Evolutionary conservation across 1,140 invertebrate genomes (phyloP), one percentile per base, ranked within the genome.

Genomic region (Magallana gigas): DNA sequence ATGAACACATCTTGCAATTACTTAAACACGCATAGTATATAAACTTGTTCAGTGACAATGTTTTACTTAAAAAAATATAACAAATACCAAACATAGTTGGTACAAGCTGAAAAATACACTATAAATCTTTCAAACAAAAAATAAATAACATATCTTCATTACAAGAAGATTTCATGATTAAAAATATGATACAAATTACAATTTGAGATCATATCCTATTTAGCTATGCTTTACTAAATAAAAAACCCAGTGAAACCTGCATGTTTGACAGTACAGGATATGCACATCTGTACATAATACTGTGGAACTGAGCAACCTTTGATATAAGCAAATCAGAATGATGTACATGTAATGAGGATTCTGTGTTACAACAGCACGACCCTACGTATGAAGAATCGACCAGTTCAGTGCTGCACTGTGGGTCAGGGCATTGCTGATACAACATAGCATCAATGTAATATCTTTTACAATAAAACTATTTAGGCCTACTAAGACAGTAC

Each of bases 111-210:
- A 76, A 76, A 29, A 76, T 36, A 29, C 23, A 29, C 36, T 76
- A 76, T 76, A 76, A 76, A 76, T 76, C 68, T 76, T 76, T 29
- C 23, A 23, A 36, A 36, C 23, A 76, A 76, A 29, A 48, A 76
- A 76, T 76, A 36, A 36, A 76, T 29, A 29, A 76, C 18, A 76
- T 76, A 12, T 76, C 68, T 76, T 29, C 68, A 76, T 12, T 29
- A 76, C 68, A 76, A 12, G 36, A 12, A 29, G 68, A 76, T 76
- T 29, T 29, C 12, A 18, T 76, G 36, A 76, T 29, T 29, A 29
- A 76, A 76, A 76, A 29, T 29, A 76, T 36, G 23, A 76, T 29
- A 76, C 23, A 48, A 48, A 48, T 48, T 12, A 23, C 36, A 76
- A 8, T 11, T 12, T 76, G 68, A 76, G 68, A 76, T 76, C 68